phyloP scores from a whole-genome alignment of 2,113 vertebrate species.

The Chionodraco myersi region DNA sequence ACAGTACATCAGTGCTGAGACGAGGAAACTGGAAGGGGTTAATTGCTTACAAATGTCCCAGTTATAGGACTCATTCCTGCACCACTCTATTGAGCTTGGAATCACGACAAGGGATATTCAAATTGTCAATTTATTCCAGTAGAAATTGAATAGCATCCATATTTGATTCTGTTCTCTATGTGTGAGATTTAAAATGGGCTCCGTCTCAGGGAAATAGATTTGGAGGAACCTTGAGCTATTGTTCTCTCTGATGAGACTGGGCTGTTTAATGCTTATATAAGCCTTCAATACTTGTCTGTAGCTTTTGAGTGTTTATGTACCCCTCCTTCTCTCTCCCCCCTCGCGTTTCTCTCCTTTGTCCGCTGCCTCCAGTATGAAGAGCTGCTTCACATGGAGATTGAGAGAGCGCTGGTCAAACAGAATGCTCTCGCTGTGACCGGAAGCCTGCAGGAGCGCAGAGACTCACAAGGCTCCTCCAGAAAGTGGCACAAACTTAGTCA shows the following conservation, averaged over 20 bases:
- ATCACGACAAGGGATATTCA: no score
- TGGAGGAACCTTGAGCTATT: not conserved
- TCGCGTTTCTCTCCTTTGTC: not conserved
- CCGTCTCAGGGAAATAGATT: not conserved
- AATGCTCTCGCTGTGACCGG: slow-evolving; percentile 53
- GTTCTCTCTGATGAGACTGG: not conserved
- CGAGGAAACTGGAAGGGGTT: no score
- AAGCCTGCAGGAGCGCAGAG: slow-evolving; percentile 32
- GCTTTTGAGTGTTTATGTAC: not conserved
- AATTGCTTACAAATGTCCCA: no score
- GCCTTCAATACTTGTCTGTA: not conserved
- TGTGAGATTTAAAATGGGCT: not conserved
- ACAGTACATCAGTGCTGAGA: no score
- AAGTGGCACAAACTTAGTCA: slow-evolving; percentile 65
- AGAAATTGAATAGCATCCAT: not conserved
- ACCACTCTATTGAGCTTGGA: no score
- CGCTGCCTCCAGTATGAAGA: slow-evolving; percentile 54
- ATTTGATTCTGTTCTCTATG: not conserved
- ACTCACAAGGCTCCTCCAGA: slow-evolving; percentile 24
- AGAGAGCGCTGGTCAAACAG: slow-evolving; percentile 64
- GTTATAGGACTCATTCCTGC: no score
- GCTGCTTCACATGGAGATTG: slow-evolving; percentile 63
- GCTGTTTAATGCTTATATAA: not conserved
- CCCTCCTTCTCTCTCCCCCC: not conserved
- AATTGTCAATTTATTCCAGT: not conserved